Evolutionary conservation across 2,113 vertebrate genomes (phyloP).

Genomic region (Periophthalmus modestus): DNA sequence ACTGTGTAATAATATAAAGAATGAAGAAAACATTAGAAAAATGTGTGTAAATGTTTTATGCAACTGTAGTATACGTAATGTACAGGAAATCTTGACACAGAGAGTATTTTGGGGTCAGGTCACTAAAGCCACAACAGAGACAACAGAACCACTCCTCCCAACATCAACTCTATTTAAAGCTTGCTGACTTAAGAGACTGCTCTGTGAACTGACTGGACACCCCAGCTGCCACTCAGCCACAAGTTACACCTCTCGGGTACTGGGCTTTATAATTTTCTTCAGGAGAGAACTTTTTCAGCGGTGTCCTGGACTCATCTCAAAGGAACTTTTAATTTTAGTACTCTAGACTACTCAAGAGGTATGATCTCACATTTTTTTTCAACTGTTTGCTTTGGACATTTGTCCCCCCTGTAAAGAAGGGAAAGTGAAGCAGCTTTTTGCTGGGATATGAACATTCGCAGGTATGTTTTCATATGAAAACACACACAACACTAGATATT

Average conservation of each 20-base stretch:
- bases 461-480: slow-evolving; percentile 44
- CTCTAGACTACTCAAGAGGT: slow-evolving; percentile 26
- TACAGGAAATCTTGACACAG: slow-evolving; percentile 4
- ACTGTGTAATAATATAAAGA: background rate
- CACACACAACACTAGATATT: background rate
- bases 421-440: slow-evolving; percentile 21
- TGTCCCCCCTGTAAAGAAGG: slow-evolving; percentile 38
- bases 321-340: slow-evolving; percentile 1
- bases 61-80: background rate
- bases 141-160: slow-evolving; percentile 59
- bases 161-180: slow-evolving; percentile 72
- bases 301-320: background rate
- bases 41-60: background rate
- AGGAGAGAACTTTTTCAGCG: slow-evolving; percentile 37
- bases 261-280: slow-evolving; percentile 41
- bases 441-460: slow-evolving; percentile 61
- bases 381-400: slow-evolving; percentile 21
- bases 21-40: background rate
- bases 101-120: slow-evolving; percentile 34
- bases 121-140: slow-evolving; percentile 34
- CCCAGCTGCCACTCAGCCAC: slow-evolving; percentile 61
- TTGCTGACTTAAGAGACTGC: slow-evolving; percentile 42
- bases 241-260: slow-evolving; percentile 48
- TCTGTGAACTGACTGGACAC: slow-evolving; percentile 62
- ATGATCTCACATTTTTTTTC: slow-evolving; percentile 23